Evolutionary conservation across 2,888 invertebrate species (phyloP).

Genomic region (Drosophila birchii): DNA sequence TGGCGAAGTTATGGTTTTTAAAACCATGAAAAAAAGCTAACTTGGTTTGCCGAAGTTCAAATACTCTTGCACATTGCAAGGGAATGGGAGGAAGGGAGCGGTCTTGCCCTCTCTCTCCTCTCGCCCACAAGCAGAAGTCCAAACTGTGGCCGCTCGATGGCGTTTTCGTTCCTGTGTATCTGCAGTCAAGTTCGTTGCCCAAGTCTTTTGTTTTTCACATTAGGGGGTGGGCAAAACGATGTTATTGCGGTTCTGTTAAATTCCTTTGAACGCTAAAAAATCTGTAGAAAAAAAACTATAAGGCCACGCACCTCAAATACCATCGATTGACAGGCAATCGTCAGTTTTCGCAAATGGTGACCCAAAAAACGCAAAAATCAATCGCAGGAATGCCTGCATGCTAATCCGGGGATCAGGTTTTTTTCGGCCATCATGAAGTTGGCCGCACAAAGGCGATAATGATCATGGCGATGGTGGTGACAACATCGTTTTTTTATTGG

Average conservation of each 20-base stretch:
- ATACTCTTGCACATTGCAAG: too few species aligned
- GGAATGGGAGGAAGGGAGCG: too few species aligned
- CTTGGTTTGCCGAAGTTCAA: too few species aligned
- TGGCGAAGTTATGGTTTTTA: too few species aligned
- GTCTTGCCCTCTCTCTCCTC: too few species aligned
- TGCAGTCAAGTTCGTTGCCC: slow-evolving; percentile 65
- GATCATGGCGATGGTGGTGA: slow-evolving; percentile 26
- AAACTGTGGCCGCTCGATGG: too few species aligned
- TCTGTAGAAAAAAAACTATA: not conserved
- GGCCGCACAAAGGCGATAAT: slow-evolving; percentile 23
- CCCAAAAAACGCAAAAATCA: slow-evolving; percentile 66
- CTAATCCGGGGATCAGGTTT: slow-evolving; percentile 51
- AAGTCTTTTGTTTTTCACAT: slow-evolving; percentile 67
- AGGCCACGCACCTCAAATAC: slow-evolving; percentile 1
- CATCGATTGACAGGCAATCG: slow-evolving; percentile 26
- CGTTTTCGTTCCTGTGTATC: not conserved
- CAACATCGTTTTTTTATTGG: slow-evolving; percentile 40
- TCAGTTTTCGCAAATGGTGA: slow-evolving; percentile 56
- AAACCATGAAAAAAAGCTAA: too few species aligned
- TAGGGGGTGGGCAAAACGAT: too few species aligned
- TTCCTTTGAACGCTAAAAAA: not conserved
- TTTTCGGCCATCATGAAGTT: slow-evolving; percentile 15
- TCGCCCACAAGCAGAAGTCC: too few species aligned
- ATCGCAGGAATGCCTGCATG: slow-evolving; percentile 67
- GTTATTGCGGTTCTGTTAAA: too few species aligned